Evolutionary conservation across 2,797 vertebrate genomes (phyloP).

Genomic region (Sebastes glaucus): DNA sequence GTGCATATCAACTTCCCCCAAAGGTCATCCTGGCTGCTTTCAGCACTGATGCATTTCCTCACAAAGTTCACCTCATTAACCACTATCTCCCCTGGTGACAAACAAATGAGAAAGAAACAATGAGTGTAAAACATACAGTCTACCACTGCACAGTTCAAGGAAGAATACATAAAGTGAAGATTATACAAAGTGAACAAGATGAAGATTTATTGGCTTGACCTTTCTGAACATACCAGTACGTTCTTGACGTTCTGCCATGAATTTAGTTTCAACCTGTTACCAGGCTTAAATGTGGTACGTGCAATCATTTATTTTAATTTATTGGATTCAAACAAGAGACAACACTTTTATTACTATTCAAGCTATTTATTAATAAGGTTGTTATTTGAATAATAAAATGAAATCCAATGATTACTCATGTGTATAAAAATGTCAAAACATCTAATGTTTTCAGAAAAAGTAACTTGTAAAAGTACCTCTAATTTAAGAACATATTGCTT

Average conservation of each 20-base stretch:
- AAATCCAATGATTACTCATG: not conserved
- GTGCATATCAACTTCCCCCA: constrained; percentile 98
- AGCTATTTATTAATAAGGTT: not conserved
- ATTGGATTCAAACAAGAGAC: not conserved
- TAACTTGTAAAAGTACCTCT: not conserved
- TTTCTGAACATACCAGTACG: not conserved
- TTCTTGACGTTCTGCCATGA: not conserved
- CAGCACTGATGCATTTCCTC: constrained; percentile 93
- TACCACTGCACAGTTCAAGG: not conserved
- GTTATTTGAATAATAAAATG: not conserved
- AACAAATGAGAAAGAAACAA: constrained; percentile 20
- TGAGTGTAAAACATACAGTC: not conserved
- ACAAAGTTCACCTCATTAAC: constrained; percentile 98
- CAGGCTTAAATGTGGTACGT: too few relatives aligned
- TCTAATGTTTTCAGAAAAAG: not conserved
- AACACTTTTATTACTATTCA: not conserved
- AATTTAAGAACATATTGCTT: not conserved
- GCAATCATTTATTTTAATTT: not conserved
- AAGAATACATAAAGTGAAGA: not conserved
- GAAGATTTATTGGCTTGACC: not conserved
- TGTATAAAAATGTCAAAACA: not conserved
- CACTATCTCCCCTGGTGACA: constrained; percentile 92
- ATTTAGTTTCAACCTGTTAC: not conserved
- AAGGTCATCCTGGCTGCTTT: constrained; percentile 92
- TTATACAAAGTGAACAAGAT: not conserved